phyloP scores from a whole-genome alignment of 2,797 vertebrate genomes.

The Falco naumanni region DNA sequence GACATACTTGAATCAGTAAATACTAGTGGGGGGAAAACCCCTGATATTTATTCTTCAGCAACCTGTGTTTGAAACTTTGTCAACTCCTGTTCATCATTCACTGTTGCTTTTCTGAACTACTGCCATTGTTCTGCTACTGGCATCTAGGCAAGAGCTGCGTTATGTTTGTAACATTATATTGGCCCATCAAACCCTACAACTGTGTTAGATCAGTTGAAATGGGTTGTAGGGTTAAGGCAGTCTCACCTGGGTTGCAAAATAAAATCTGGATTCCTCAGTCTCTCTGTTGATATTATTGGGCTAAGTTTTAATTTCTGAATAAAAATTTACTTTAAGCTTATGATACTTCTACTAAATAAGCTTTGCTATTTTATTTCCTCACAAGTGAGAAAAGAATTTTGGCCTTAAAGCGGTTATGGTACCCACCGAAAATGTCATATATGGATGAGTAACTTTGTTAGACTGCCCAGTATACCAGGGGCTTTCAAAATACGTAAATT shows the following conservation, averaged over 20 bases:
- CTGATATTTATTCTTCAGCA: not conserved
- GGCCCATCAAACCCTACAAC: not conserved
- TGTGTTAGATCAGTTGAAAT: not conserved
- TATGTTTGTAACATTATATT: not conserved
- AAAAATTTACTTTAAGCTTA: not conserved
- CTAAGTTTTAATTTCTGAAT: not conserved
- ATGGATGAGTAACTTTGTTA: not conserved
- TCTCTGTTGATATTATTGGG: not conserved
- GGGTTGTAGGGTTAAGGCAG: not conserved
- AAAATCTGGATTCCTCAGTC: not conserved
- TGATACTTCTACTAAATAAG: not conserved
- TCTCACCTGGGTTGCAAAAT: not conserved
- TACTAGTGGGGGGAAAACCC: not conserved
- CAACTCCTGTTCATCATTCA: not conserved
- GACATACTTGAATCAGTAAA: not conserved
- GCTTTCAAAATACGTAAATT: not conserved
- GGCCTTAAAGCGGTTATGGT: not conserved
- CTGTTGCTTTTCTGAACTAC: not conserved
- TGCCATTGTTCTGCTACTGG: not conserved
- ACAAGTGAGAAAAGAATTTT: not conserved
- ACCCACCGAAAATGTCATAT: not conserved
- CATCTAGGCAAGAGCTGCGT: not conserved
- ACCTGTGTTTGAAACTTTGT: not conserved
- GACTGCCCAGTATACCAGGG: not conserved
- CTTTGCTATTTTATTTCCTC: not conserved